phyloP scores from a whole-genome alignment of 2,888 invertebrate genomes.

The Parnassius mnemosyne region DNA sequence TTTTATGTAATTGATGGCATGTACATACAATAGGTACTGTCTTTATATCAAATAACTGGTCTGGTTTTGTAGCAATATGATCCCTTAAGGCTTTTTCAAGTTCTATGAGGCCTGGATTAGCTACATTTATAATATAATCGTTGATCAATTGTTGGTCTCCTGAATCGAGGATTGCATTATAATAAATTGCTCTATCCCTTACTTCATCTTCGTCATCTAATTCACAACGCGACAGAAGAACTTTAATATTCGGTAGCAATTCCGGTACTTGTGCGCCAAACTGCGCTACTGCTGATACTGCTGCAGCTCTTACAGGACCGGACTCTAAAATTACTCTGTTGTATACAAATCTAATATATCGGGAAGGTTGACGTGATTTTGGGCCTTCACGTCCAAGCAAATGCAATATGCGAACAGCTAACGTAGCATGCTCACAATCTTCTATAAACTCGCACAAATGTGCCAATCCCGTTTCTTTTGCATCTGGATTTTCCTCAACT shows the following conservation, averaged over 20 bases:
- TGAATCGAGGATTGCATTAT: slow-evolving; percentile 90
- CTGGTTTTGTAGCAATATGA: slow-evolving; percentile 86
- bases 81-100: slow-evolving; percentile 93
- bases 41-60: slow-evolving; percentile 90
- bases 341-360: slow-evolving; percentile 91
- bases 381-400: slow-evolving; percentile 98
- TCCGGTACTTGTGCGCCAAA: slow-evolving; percentile 96
- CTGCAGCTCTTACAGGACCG: slow-evolving; percentile 97
- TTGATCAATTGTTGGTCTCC: slow-evolving; percentile 86
- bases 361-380: slow-evolving; percentile 94
- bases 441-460: slow-evolving; percentile 99
- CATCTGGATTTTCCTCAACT: slow-evolving; percentile 98
- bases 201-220: slow-evolving; percentile 99
- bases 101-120: slow-evolving; percentile 91
- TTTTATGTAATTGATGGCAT: slow-evolving; percentile 60
- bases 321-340: slow-evolving; percentile 97
- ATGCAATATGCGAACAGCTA: slow-evolving; percentile 97
- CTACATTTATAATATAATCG: slow-evolving; percentile 87
- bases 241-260: slow-evolving; percentile 85
- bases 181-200: slow-evolving; percentile 97
- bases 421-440: slow-evolving; percentile 98
- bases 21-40: slow-evolving; percentile 90
- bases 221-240: slow-evolving; percentile 91
- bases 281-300: slow-evolving; percentile 98
- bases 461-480: slow-evolving; percentile 97